Evolutionary conservation across 2,113 vertebrate species (phyloP), one percentile per base, ranked within the genome.

Genomic region (Erythrolamprus reginae): DNA sequence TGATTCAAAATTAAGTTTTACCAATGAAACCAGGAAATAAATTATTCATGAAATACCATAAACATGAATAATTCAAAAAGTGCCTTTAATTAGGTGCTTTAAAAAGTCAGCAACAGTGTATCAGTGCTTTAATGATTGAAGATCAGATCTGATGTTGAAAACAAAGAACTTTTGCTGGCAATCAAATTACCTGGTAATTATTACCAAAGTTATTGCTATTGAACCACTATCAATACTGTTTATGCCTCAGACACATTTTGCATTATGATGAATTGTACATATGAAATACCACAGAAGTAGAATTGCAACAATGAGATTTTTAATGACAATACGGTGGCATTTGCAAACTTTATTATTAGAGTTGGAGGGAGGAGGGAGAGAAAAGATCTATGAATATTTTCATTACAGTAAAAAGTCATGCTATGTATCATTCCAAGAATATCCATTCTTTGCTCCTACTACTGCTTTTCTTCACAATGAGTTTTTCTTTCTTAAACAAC

Each of bases 131-230:
- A 95, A 93, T 93, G 86, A 94, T 90, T 82, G 90, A 89, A 52
- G 90, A 93, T 45, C 15, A 93, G 88, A 94, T 90, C 1, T 0
- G 93, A 58, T 93, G 90, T 94, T 84, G 94, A 93, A 95, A 95
- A 88, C 89, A 92, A 93, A 93, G 84, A 93, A 92, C 19, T 93
- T 95, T 53, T 93, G 1, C 52, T 94, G 58, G 92, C 94, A 95
- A 92, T 91, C 92, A 92, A 94, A 95, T 96, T 96, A 94, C 15
- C 55, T 86, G 10, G 17, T 89, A 94, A 93, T 96, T 95, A 96
- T 94, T 95, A 94, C 92, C 92, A 48, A 3, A 0, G 10, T 89
- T 7, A 24, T 92, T 93, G 50, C 42, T 89, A 92, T 45, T 94
- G 90, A 95, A 92, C 83, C 91, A 45, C 84, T 94, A 92, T 93